Conservation (phyloP, 2,888 invertebrate species). For the Cyclophora albipunctata region DNA sequence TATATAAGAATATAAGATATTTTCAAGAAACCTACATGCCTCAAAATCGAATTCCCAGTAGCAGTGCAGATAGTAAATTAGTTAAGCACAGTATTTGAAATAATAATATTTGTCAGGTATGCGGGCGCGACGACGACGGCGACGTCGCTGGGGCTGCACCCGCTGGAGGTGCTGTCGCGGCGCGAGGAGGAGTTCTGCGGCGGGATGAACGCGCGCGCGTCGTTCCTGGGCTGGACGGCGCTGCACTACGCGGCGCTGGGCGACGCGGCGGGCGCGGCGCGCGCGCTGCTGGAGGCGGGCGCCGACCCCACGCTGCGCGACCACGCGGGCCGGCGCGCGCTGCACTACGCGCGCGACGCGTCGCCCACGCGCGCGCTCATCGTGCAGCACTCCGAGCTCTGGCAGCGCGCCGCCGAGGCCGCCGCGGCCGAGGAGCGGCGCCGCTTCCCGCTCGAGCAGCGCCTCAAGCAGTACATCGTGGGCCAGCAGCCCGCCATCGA, state of each 20-base stretch:
- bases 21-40: too few relatives aligned
- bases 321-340: slow-evolving; percentile 84
- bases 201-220: slow-evolving; percentile 80
- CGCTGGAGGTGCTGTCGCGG: slow-evolving; percentile 80
- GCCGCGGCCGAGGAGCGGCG: slow-evolving; percentile 86
- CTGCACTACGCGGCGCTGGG: slow-evolving; percentile 91
- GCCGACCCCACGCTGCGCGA: slow-evolving; percentile 84
- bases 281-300: slow-evolving; percentile 80
- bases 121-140: slow-evolving; percentile 81
- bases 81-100: too few relatives aligned
- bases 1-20: too few relatives aligned
- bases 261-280: slow-evolving; percentile 78
- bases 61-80: too few relatives aligned
- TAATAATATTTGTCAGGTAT: slow-evolving; percentile 65
- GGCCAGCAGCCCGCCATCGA: slow-evolving; percentile 90
- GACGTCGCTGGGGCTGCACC: slow-evolving; percentile 79
- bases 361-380: slow-evolving; percentile 78
- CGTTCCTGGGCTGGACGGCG: slow-evolving; percentile 89
- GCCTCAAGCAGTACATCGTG: slow-evolving; percentile 87
- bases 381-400: slow-evolving; percentile 59
- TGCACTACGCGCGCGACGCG: slow-evolving; percentile 81
- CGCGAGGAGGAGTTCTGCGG: slow-evolving; percentile 90
- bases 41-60: too few relatives aligned
- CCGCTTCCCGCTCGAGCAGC: slow-evolving; percentile 87
- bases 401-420: slow-evolving; percentile 72